Evolutionary conservation across 2,888 invertebrate genomes (phyloP).

Genomic region (Scaptomyza cyrtandrae): DNA sequence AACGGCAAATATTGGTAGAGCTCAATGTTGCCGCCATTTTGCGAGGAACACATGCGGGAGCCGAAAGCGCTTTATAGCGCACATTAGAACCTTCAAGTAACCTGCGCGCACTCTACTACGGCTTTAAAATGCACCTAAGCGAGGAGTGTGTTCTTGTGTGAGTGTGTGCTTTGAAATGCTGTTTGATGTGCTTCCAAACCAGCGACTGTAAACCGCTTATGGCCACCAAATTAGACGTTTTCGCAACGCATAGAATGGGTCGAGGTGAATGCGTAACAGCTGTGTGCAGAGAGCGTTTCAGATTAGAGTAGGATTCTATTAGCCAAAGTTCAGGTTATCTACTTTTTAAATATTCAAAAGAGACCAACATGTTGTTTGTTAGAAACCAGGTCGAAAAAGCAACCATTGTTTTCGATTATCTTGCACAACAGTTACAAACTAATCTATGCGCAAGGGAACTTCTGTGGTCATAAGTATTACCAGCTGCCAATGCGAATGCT

Average conservation of each 20-base stretch:
- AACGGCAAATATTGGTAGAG: conserved; percentile 47
- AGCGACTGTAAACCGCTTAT: conserved; percentile 68
- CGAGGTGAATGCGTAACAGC: neutral
- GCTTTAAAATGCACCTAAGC: conserved; percentile 55
- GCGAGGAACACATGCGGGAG: conserved; percentile 49
- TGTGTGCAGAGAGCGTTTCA: neutral
- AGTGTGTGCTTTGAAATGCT: conserved; percentile 49
- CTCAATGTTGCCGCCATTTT: conserved; percentile 31
- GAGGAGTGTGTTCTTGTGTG: conserved; percentile 12
- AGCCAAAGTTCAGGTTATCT: conserved; percentile 2
- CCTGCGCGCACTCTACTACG: conserved; percentile 29
- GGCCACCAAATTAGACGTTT: conserved; percentile 69
- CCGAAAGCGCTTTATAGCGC: conserved; percentile 51
- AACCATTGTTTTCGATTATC: neutral
- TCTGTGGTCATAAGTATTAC: neutral
- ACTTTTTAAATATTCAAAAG: neutral
- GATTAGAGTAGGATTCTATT: conserved; percentile 12
- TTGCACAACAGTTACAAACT: conserved; percentile 2
- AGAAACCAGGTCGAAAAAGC: neutral
- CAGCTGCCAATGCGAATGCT: conserved; percentile 5
- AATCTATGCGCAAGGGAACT: neutral
- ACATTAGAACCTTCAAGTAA: conserved; percentile 17
- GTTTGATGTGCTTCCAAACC: conserved; percentile 62
- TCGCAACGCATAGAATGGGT: conserved; percentile 32
- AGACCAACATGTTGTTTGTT: neutral